Percentiles rank a stretch among this genome's conserved stretches.
Evolutionary conservation across 2,113 vertebrate species (phyloP).

Genomic region (Lophotis ruficrista): DNA sequence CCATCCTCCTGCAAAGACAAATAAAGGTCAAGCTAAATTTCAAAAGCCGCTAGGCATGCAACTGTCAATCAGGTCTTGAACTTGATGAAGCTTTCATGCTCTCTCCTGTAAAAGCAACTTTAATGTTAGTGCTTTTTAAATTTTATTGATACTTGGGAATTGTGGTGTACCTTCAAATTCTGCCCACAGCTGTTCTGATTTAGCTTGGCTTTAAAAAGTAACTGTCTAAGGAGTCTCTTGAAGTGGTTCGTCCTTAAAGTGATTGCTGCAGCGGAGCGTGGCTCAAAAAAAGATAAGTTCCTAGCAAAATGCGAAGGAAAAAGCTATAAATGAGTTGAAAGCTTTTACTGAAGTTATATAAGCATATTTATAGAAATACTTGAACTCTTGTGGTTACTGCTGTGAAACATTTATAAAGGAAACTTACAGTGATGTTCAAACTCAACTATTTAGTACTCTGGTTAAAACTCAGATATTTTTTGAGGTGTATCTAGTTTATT

Average conservation of each 20-base stretch:
- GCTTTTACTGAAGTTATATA: background rate
- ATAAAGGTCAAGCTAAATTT: constrained; percentile 7
- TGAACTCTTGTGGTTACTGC: background rate
- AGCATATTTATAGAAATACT: background rate
- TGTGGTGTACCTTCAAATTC: background rate
- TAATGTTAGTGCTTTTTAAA: background rate
- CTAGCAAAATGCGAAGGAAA: background rate
- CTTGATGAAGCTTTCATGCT: background rate
- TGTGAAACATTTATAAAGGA: background rate
- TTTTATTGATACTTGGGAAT: background rate
- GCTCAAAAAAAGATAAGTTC: background rate
- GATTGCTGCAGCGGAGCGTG: background rate
- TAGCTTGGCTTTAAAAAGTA: background rate
- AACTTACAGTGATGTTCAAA: background rate
- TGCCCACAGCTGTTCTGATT: background rate
- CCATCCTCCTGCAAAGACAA: background rate
- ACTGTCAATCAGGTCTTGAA: background rate
- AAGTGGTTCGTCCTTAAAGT: background rate
- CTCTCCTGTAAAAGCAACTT: background rate
- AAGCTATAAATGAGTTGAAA: background rate
- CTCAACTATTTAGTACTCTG: background rate
- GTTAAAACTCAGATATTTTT: background rate
- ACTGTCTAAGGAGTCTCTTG: background rate
- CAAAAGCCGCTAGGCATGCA: background rate
- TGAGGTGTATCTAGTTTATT: background rate